phyloP scores from a whole-genome alignment of 2,888 invertebrate species.

The Drosophila limbata region DNA sequence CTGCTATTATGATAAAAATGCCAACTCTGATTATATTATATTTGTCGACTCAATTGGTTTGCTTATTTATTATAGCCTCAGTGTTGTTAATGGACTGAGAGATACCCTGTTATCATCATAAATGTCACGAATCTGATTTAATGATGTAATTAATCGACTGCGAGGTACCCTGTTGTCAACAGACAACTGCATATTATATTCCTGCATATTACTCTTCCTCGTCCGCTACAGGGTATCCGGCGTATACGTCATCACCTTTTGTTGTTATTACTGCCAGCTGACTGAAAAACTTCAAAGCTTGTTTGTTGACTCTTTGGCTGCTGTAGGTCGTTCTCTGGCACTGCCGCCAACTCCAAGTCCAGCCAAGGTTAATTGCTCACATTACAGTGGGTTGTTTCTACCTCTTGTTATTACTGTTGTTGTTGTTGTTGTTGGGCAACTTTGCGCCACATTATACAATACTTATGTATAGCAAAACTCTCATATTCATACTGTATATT shows the following conservation, averaged over 20 bases:
- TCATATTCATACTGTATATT: slow-evolving; percentile 10
- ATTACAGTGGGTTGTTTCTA: slow-evolving; percentile 64
- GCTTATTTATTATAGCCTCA: not conserved
- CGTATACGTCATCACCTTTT: slow-evolving; percentile 32
- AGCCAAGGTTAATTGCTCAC: slow-evolving; percentile 78
- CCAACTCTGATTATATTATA: not conserved
- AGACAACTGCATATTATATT: too few relatives aligned
- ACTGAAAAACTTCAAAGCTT: slow-evolving; percentile 60
- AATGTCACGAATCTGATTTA: too few relatives aligned
- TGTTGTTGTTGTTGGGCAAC: slow-evolving; percentile 44
- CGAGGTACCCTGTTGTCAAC: too few relatives aligned
- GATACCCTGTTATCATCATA: too few relatives aligned
- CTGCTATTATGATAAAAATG: not conserved
- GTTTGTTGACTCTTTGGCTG: slow-evolving; percentile 26
- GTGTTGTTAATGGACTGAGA: too few relatives aligned
- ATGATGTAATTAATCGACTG: too few relatives aligned
- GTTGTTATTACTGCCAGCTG: slow-evolving; percentile 46
- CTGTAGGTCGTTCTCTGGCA: slow-evolving; percentile 72
- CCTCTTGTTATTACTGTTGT: slow-evolving; percentile 6
- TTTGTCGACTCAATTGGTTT: not conserved
- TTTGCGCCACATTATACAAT: slow-evolving; percentile 52
- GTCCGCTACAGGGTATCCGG: slow-evolving; percentile 29
- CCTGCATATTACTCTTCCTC: too few relatives aligned
- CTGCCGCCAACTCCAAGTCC: slow-evolving; percentile 77
- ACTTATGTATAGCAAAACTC: slow-evolving; percentile 47